Conservation (phyloP, 2,888 invertebrate species). For the Papilio protenor region DNA sequence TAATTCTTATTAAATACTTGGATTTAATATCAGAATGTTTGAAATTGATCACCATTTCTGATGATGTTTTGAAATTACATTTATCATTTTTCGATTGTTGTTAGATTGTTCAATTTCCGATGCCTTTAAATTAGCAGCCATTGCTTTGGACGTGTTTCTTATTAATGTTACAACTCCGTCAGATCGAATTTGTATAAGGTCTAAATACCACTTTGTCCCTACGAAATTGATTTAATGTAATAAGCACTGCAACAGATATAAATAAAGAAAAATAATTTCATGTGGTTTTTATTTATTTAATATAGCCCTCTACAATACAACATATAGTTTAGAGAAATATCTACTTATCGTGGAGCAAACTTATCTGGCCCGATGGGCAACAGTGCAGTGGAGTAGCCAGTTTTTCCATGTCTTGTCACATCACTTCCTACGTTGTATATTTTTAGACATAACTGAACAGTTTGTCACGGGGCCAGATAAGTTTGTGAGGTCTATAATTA, state of each 20-base stretch:
- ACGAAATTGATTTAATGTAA: constrained; percentile 71
- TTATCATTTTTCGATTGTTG: constrained; percentile 6
- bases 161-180: constrained; percentile 52
- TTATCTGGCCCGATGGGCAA: not conserved
- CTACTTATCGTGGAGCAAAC: not conserved
- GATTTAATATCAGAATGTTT: not conserved
- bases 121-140: constrained; percentile 58
- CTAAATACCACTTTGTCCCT: constrained; percentile 70
- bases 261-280: constrained; percentile 45
- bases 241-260: constrained; percentile 66
- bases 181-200: constrained; percentile 66
- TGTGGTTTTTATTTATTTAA: constrained; percentile 29
- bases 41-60: not conserved
- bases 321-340: not conserved
- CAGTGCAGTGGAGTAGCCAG: not conserved
- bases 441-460: not conserved
- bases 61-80: constrained; percentile 1
- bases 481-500: not conserved
- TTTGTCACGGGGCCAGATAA: not conserved
- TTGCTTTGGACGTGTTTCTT: constrained; percentile 55
- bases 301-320: not conserved
- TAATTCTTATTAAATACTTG: not conserved
- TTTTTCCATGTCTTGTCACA: not conserved
- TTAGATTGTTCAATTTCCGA: constrained; percentile 34
- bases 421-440: not conserved